Percentiles rank a stretch among this genome's conserved stretches.
phyloP scores from a whole-genome alignment of 2,797 vertebrate genomes.

The Miichthys miiuy region DNA sequence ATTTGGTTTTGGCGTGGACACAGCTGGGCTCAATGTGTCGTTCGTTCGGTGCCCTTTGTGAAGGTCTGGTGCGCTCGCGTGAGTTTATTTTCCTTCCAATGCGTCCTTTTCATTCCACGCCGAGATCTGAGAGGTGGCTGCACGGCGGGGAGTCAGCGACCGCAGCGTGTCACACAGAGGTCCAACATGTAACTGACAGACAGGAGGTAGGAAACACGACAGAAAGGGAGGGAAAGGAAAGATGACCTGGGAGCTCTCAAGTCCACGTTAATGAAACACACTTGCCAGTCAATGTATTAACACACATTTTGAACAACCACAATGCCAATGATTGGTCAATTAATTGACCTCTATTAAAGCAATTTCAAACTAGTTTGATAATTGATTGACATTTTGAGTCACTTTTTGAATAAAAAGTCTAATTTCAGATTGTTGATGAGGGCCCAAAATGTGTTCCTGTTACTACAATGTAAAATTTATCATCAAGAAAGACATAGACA shows the following conservation, averaged over 20 bases:
- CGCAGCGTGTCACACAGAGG: slow-evolving; percentile 26
- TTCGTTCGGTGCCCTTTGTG: slow-evolving; percentile 72
- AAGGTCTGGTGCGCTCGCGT: slow-evolving; percentile 73
- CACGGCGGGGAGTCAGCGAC: slow-evolving; percentile 25
- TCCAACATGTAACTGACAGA: slow-evolving; percentile 37
- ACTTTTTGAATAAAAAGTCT: too few species aligned
- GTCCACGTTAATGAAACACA: slow-evolving; percentile 6
- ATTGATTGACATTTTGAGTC: too few species aligned
- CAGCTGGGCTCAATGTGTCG: slow-evolving; percentile 90
- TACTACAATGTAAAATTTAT: neutral
- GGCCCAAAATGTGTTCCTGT: neutral
- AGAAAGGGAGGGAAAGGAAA: neutral
- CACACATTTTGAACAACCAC: too few species aligned
- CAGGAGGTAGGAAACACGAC: slow-evolving; percentile 11
- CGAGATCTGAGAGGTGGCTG: slow-evolving; percentile 58
- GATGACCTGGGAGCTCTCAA: slow-evolving; percentile 4
- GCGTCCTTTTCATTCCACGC: slow-evolving; percentile 58
- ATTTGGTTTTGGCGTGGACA: slow-evolving; percentile 81
- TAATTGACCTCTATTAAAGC: too few species aligned
- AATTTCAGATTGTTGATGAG: too few species aligned
- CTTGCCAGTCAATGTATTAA: neutral
- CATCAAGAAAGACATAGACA: neutral
- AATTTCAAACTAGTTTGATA: too few species aligned
- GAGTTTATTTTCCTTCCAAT: slow-evolving; percentile 88
- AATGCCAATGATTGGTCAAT: too few species aligned